Conservation (phyloP, 2,888 invertebrate genomes). For the Tridacna crocea region DNA sequence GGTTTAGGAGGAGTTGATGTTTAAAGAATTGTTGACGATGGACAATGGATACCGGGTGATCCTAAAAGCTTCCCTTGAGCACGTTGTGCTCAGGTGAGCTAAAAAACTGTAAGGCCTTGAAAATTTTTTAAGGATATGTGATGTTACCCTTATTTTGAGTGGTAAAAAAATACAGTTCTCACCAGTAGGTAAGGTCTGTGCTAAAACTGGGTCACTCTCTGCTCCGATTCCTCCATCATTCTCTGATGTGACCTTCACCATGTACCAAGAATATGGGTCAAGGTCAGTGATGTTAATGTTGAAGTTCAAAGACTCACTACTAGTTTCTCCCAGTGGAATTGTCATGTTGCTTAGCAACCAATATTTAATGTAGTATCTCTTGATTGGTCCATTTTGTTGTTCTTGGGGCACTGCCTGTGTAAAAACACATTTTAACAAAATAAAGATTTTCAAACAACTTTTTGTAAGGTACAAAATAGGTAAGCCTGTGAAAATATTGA, state of each 20-base stretch:
- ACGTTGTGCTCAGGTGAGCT: too few species aligned
- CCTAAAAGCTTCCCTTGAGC: too few species aligned
- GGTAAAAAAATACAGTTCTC: not conserved
- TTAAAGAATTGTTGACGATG: too few species aligned
- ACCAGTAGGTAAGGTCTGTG: conserved; percentile 73
- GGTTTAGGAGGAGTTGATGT: too few species aligned
- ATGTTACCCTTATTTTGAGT: too few species aligned
- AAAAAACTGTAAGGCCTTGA: too few species aligned
- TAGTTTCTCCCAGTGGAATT: conserved; percentile 39
- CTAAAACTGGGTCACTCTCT: conserved; percentile 52
- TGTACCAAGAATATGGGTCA: conserved; percentile 74
- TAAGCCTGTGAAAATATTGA: not conserved
- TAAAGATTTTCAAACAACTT: too few species aligned
- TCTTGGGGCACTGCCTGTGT: conserved; percentile 62
- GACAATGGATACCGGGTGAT: too few species aligned
- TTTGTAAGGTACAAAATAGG: too few species aligned
- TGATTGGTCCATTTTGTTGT: conserved; percentile 69
- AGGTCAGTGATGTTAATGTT: conserved; percentile 66
- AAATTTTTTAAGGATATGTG: too few species aligned
- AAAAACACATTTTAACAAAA: not conserved
- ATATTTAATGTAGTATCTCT: conserved; percentile 66
- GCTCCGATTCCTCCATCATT: conserved; percentile 73
- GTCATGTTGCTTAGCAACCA: conserved; percentile 57
- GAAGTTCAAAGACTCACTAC: conserved; percentile 52
- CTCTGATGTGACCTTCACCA: conserved; percentile 68